These are phyloP conservation scores for Platyrinchus mystaceus DNA, from an alignment of 2,797 vertebrate species.

Conservation along the genomic window DNA sequence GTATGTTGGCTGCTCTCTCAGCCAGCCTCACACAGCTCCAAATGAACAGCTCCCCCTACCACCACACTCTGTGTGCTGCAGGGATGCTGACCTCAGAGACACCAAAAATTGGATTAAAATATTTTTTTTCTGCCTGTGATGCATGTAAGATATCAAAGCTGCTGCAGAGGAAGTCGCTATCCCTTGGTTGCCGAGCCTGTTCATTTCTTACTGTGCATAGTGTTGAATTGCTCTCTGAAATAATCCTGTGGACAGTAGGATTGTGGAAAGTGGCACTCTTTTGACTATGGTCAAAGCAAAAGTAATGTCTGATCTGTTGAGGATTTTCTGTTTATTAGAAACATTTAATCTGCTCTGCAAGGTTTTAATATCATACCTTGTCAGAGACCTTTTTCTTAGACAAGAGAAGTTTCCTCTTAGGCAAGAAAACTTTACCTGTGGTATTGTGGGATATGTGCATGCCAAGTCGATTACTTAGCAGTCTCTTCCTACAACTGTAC, in stretches of 20 bases:
- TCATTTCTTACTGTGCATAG: neutral
- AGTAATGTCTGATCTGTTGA: neutral
- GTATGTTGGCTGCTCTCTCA: rapidly evolving
- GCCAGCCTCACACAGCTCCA: neutral
- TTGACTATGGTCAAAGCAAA: neutral
- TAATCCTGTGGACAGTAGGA: neutral
- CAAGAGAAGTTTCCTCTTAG: neutral
- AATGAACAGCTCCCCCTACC: neutral
- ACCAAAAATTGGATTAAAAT: neutral
- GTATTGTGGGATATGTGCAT: neutral
- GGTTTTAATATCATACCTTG: neutral
- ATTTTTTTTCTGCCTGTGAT: neutral
- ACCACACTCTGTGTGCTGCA: rapidly evolving
- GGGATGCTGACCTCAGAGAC: neutral
- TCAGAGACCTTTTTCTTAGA: neutral
- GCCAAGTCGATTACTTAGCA: neutral
- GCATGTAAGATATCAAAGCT: neutral
- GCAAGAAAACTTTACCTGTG: neutral
- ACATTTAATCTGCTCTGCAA: neutral
- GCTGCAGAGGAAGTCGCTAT: neutral
- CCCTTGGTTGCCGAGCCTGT: neutral
- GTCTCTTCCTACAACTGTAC: neutral
- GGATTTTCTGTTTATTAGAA: neutral
- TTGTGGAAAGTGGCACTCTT: neutral
- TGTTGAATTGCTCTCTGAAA: neutral